Conservation (phyloP, 2,888 invertebrate genomes). For the Melipona beecheii region DNA sequence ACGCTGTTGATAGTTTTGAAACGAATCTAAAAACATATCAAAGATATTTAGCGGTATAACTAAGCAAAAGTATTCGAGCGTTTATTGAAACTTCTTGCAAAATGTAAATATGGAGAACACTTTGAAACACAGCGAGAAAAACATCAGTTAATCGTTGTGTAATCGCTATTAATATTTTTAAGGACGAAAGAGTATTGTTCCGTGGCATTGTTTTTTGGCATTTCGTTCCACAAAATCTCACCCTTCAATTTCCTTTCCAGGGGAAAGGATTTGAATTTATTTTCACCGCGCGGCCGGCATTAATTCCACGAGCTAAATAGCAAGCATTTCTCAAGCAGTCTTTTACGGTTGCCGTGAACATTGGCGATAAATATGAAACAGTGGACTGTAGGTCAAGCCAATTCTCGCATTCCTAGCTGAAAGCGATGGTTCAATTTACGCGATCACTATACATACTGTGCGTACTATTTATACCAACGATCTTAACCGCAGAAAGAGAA, state of each 20-base stretch:
- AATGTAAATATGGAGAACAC: too few relatives aligned
- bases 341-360: conserved; percentile 34
- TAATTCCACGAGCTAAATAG: conserved; percentile 23
- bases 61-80: too few relatives aligned
- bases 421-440: conserved; percentile 18
- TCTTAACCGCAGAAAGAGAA: background rate
- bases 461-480: too few relatives aligned
- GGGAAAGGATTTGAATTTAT: background rate
- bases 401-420: conserved; percentile 31
- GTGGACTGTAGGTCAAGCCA: conserved; percentile 28
- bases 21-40: too few relatives aligned
- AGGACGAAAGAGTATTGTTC: background rate
- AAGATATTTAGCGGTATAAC: too few relatives aligned
- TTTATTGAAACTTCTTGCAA: too few relatives aligned
- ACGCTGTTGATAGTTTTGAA: too few relatives aligned
- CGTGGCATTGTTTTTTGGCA: background rate
- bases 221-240: background rate
- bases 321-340: conserved; percentile 20
- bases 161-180: background rate
- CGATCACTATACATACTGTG: background rate
- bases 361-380: conserved; percentile 38
- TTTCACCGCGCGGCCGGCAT: background rate
- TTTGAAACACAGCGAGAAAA: too few relatives aligned
- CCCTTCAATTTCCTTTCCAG: background rate
- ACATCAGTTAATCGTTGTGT: too few relatives aligned